Conservation (phyloP, 1,140 invertebrate genomes). For the Phthorimaea operculella region DNA sequence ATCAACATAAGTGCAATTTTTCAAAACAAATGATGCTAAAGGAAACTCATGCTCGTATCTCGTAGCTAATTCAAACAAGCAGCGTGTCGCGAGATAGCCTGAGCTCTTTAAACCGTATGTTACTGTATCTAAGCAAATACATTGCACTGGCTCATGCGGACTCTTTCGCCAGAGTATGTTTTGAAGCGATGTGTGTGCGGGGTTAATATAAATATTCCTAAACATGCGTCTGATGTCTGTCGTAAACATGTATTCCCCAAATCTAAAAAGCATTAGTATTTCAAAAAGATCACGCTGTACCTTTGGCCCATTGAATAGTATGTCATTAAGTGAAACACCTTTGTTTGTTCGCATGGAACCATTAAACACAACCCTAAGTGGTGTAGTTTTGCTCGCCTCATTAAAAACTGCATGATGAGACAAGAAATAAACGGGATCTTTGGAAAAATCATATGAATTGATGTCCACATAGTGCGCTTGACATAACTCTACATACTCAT, state of each 20-base stretch:
- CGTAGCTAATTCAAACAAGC: conserved; percentile 12
- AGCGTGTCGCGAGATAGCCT: conserved; percentile 18
- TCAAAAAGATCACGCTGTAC: background rate
- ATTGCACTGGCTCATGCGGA: too few species aligned
- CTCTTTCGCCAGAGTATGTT: background rate
- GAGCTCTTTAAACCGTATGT: conserved; percentile 22
- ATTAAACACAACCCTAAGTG: background rate
- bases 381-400: background rate
- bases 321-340: background rate
- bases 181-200: background rate
- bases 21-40: conserved; percentile 7
- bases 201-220: background rate
- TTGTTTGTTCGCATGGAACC: background rate
- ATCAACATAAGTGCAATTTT: conserved; percentile 11
- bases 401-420: background rate
- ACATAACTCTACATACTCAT: background rate
- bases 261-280: background rate
- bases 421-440: background rate
- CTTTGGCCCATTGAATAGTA: background rate
- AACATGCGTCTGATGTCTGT: background rate
- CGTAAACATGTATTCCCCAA: background rate
- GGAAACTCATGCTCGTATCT: conserved; percentile 6
- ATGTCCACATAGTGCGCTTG: background rate
- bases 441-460: background rate
- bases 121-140: too few species aligned